phyloP scores from a whole-genome alignment of 2,113 vertebrate genomes.

The Colaptes auratus region DNA sequence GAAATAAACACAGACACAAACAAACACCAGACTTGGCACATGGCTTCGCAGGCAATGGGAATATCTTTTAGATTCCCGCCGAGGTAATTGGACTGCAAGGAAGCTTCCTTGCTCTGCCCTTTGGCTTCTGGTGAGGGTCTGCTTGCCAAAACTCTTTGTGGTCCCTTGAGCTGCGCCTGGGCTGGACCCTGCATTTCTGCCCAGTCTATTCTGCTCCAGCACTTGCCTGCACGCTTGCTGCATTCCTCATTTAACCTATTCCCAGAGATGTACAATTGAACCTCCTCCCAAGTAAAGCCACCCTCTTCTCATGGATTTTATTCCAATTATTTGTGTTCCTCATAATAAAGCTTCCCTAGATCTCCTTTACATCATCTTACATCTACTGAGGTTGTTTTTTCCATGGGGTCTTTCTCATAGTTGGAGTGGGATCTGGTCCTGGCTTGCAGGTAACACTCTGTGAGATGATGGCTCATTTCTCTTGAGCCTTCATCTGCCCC shows the following conservation, averaged over 20 bases:
- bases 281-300: background rate
- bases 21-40: slow-evolving; percentile 49
- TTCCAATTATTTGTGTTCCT: background rate
- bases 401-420: accelerated
- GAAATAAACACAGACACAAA: slow-evolving; percentile 69
- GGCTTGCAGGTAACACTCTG: background rate
- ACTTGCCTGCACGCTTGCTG: background rate
- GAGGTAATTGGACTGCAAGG: slow-evolving; percentile 33
- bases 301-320: background rate
- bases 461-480: background rate
- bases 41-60: slow-evolving; percentile 60
- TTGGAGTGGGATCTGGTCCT: background rate
- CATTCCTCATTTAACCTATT: background rate
- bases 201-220: background rate
- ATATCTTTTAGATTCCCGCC: slow-evolving; percentile 43
- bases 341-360: background rate
- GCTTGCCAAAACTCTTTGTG: slow-evolving; percentile 35
- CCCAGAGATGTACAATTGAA: background rate
- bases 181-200: background rate
- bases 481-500: accelerated
- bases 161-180: background rate
- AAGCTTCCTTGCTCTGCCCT: slow-evolving; percentile 36
- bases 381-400: background rate
- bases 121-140: background rate
- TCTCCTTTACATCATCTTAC: background rate